phyloP scores from a whole-genome alignment of 2,888 invertebrate species.

The Fragum fragum region DNA sequence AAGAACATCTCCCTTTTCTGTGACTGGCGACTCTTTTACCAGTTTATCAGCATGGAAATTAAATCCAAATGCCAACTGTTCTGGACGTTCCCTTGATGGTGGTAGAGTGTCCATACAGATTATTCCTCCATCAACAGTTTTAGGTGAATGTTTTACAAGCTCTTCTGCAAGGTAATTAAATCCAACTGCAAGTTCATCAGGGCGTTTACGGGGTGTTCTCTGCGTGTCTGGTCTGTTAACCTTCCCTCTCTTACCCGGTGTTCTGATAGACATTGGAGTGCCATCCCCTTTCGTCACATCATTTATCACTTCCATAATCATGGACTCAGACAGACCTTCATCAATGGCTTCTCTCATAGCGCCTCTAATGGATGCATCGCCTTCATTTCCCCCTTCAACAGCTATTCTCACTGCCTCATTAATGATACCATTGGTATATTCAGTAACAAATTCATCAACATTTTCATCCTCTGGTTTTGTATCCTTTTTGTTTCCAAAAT shows the following conservation, averaged over 20 bases:
- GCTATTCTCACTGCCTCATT: conserved; percentile 5
- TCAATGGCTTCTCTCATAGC: conserved; percentile 54
- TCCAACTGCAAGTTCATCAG: conserved; percentile 63
- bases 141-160: conserved; percentile 61
- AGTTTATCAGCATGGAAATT: conserved; percentile 55
- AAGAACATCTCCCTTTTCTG: conserved; percentile 46
- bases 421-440: conserved; percentile 1
- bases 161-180: conserved; percentile 61
- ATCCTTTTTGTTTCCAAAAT: conserved; percentile 20
- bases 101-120: conserved; percentile 50
- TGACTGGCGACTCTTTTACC: conserved; percentile 52
- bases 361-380: conserved; percentile 35
- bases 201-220: conserved; percentile 49
- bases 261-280: neutral
- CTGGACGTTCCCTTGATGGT: conserved; percentile 45
- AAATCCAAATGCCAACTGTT: conserved; percentile 62
- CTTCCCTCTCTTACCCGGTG: conserved; percentile 47
- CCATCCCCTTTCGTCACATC: conserved; percentile 40
- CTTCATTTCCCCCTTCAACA: neutral
- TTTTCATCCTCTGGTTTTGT: neutral
- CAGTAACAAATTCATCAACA: conserved; percentile 7
- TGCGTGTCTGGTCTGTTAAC: conserved; percentile 39
- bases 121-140: conserved; percentile 56
- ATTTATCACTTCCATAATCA: conserved; percentile 62
- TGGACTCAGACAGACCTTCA: conserved; percentile 58